Conservation (phyloP, 2,797 vertebrate species). For the Emys orbicularis region DNA sequence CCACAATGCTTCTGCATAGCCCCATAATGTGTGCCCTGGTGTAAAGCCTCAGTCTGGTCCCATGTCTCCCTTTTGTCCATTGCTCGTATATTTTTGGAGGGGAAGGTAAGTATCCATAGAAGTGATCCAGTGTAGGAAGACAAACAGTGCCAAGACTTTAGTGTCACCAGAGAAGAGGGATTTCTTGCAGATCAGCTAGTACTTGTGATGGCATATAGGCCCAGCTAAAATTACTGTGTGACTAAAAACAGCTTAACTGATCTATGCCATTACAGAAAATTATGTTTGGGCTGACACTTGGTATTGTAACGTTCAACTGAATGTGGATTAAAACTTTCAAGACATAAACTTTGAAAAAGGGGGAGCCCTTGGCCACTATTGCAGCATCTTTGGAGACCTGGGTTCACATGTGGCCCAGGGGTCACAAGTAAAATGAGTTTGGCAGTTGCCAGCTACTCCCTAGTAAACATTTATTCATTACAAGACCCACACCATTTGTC, state of each 20-base stretch:
- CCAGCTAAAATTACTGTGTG: background rate
- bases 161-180: background rate
- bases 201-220: background rate
- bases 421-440: background rate
- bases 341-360: background rate
- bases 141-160: background rate
- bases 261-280: fast-evolving
- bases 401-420: fast-evolving
- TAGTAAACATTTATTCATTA: background rate
- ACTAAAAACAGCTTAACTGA: background rate
- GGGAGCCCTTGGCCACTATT: background rate
- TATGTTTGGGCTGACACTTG: background rate
- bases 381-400: background rate
- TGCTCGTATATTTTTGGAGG: background rate
- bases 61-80: background rate
- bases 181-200: background rate
- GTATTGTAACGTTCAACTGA: background rate
- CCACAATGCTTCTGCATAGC: background rate
- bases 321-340: background rate
- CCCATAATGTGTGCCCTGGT: background rate
- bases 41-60: background rate
- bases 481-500: background rate
- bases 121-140: background rate
- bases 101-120: background rate
- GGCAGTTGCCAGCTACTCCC: background rate